phyloP scores from a whole-genome alignment of 2,888 invertebrate genomes.

The Platycheirus rosarum region DNA sequence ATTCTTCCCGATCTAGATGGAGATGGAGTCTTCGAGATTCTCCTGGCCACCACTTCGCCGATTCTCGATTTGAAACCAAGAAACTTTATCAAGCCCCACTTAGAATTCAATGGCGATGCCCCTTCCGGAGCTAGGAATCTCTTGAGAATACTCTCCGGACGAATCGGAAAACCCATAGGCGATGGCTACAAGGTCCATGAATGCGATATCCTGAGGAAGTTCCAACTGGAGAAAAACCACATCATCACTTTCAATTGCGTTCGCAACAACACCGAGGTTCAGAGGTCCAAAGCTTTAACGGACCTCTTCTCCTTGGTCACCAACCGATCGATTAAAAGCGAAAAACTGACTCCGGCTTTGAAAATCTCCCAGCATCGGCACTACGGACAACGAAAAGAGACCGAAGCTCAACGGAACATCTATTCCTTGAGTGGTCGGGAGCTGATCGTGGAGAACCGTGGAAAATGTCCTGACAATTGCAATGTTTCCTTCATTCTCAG shows the following conservation, averaged over 20 bases:
- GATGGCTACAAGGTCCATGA: constrained; percentile 85
- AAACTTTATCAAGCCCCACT: constrained; percentile 62
- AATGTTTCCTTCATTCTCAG: constrained; percentile 85
- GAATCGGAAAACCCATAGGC: constrained; percentile 86
- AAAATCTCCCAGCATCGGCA: constrained; percentile 84
- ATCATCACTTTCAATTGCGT: constrained; percentile 85
- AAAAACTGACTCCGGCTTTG: constrained; percentile 80
- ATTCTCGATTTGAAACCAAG: constrained; percentile 74
- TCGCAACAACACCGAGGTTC: constrained; percentile 85
- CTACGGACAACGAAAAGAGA: constrained; percentile 84
- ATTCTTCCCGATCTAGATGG: constrained; percentile 88
- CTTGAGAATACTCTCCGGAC: constrained; percentile 88
- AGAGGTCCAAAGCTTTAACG: constrained; percentile 82
- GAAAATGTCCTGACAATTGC: constrained; percentile 88
- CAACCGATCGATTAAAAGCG: constrained; percentile 80
- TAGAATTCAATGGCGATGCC: constrained; percentile 59
- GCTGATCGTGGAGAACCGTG: constrained; percentile 88
- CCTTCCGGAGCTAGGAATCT: constrained; percentile 85
- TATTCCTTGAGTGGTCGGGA: constrained; percentile 86
- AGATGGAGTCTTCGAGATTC: constrained; percentile 88
- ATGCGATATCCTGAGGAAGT: constrained; percentile 85
- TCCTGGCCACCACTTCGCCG: constrained; percentile 84
- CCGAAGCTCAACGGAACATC: constrained; percentile 84
- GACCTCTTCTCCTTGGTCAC: constrained; percentile 83
- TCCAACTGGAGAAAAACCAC: constrained; percentile 84